phyloP scores from a whole-genome alignment of 2,888 invertebrate species.

The Conus canariensis region DNA sequence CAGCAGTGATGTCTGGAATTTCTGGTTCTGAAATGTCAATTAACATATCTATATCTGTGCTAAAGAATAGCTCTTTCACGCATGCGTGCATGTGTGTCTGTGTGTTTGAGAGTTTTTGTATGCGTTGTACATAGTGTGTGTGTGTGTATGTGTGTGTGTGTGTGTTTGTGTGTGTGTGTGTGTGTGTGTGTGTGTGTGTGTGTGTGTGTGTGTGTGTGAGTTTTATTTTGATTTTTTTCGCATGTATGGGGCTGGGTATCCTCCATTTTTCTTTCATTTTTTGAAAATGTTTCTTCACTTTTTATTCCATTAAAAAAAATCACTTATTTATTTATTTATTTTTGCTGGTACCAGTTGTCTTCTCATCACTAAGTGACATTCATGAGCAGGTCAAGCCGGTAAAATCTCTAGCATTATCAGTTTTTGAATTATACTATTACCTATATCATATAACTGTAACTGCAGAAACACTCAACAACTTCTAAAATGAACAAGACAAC shows the following conservation, averaged over 20 bases:
- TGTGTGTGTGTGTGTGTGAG: background rate
- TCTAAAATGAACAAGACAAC: no score
- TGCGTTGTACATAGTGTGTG: background rate
- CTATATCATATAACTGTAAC: no score
- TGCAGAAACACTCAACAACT: no score
- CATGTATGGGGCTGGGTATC: no score
- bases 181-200: conserved; percentile 19
- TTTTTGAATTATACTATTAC: no score
- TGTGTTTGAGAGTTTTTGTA: background rate
- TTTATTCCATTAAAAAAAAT: no score
- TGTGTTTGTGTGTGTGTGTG: no score
- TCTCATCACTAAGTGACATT: no score
- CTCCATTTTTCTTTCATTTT: background rate
- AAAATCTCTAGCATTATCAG: no score
- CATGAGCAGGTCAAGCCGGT: no score
- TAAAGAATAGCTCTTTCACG: background rate
- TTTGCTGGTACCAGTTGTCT: no score
- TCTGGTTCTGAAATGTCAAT: conserved; percentile 70
- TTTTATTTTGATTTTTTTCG: background rate
- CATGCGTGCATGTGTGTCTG: background rate
- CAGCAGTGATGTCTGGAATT: conserved; percentile 74
- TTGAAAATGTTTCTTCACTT: background rate
- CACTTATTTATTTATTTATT: no score
- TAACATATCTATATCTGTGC: background rate
- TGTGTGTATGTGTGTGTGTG: conserved; percentile 13